A percentile compares a stretch with the other conserved stretches of the same genome.
phyloP scores from a whole-genome alignment of 2,113 vertebrate species.

The Pluvianellus socialis region DNA sequence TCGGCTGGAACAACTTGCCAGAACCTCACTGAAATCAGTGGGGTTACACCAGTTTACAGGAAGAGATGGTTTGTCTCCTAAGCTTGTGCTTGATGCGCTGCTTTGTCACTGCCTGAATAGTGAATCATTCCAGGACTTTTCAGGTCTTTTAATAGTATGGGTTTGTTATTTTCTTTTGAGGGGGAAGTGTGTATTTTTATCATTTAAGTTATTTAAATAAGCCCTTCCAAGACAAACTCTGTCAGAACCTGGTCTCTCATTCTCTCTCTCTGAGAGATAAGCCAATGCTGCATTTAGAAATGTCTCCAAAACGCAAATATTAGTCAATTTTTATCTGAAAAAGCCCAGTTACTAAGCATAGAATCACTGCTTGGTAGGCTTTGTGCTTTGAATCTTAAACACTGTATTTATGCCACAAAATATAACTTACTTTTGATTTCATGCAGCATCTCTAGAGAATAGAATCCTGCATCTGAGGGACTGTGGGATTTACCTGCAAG shows the following conservation, averaged over 20 bases:
- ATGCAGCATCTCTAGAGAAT: background rate
- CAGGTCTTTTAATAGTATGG: background rate
- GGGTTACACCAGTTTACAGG: background rate
- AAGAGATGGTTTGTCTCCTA: background rate
- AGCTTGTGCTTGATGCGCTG: background rate
- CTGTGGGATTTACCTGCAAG: background rate
- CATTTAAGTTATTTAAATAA: background rate
- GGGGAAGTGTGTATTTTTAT: background rate
- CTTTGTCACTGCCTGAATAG: background rate
- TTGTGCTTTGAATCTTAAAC: background rate
- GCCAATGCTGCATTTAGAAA: background rate
- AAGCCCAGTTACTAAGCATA: background rate
- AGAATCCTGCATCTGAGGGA: background rate
- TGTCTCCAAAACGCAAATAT: background rate
- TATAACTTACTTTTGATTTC: background rate
- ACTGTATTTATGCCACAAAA: background rate
- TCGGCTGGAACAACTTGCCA: background rate
- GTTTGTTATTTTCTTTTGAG: background rate
- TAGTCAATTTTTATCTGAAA: background rate
- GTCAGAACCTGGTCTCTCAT: background rate
- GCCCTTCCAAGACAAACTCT: background rate
- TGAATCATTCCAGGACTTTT: background rate
- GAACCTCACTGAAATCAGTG: background rate
- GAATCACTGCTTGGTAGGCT: background rate
- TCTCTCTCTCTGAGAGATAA: background rate